Percentiles rank a stretch among this genome's conserved stretches.
These are phyloP conservation scores for Calephelis perditalis DNA, from an alignment of 2,888 invertebrate genomes.

Conservation along the genomic window DNA sequence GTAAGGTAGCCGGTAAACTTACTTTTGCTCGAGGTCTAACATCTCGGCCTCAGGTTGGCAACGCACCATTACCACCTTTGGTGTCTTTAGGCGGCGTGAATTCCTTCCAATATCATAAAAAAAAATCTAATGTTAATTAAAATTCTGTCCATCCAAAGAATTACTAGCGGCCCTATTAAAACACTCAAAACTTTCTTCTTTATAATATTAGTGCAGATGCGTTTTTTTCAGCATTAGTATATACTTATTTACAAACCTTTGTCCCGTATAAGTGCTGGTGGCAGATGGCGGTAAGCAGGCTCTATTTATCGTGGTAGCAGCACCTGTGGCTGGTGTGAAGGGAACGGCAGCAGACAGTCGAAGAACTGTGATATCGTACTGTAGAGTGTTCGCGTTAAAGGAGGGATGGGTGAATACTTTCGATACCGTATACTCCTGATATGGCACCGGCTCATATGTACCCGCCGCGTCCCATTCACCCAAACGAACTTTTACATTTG, in stretches of 20 bases:
- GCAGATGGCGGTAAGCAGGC: conserved; percentile 77
- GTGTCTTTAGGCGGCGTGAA: no score
- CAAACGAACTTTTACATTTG: conserved; percentile 81
- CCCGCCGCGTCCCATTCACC: conserved; percentile 87
- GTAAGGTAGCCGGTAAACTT: no score
- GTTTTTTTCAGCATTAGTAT: no score
- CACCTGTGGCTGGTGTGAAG: conserved; percentile 58
- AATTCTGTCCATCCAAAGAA: no score
- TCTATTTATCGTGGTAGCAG: conserved; percentile 78
- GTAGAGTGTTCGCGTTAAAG: conserved; percentile 84
- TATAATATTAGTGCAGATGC: no score
- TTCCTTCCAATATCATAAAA: no score
- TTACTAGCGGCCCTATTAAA: no score
- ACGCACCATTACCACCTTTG: no score
- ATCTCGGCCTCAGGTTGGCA: no score
- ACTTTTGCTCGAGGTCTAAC: no score
- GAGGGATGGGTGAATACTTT: conserved; percentile 80
- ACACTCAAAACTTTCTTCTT: no score
- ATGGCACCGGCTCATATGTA: conserved; percentile 81
- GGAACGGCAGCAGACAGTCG: conserved; percentile 80
- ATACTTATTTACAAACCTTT: conserved; percentile 49
- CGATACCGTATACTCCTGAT: conserved; percentile 78
- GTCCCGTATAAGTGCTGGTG: conserved; percentile 60
- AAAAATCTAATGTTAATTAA: no score
- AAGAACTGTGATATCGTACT: conserved; percentile 90